phyloP scores from a whole-genome alignment of 2,888 invertebrate species.

The Thalpophila matura region DNA sequence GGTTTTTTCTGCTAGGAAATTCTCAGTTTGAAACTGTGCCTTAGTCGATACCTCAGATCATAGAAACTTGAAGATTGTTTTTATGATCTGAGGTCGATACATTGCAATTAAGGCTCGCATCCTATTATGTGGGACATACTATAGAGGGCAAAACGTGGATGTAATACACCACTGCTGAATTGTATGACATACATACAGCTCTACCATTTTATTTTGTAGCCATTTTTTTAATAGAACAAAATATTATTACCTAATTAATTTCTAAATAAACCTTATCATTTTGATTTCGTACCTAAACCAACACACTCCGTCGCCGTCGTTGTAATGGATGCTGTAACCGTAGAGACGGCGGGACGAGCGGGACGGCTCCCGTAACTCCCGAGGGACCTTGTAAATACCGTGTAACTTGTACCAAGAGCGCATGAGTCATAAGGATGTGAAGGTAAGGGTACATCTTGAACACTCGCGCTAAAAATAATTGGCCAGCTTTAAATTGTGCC shows the following conservation, averaged over 20 bases:
- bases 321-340: conserved; percentile 39
- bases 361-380: conserved; percentile 67
- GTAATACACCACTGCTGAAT: too few species aligned
- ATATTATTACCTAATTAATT: too few species aligned
- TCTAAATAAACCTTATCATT: background rate
- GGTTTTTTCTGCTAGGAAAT: too few species aligned
- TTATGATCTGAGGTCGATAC: too few species aligned
- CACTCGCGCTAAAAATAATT: conserved; percentile 74
- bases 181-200: too few species aligned
- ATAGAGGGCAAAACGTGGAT: too few species aligned
- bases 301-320: background rate
- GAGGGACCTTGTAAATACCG: conserved; percentile 84
- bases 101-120: too few species aligned
- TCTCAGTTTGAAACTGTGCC: too few species aligned
- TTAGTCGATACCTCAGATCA: too few species aligned
- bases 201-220: too few species aligned
- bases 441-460: conserved; percentile 37
- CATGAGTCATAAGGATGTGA: conserved; percentile 69
- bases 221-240: background rate
- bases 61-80: too few species aligned
- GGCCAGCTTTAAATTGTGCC: conserved; percentile 66
- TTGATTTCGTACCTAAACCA: background rate
- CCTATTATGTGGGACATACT: too few species aligned
- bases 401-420: conserved; percentile 83
- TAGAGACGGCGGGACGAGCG: conserved; percentile 52